phyloP scores from a whole-genome alignment of 2,113 vertebrate genomes.

The Papio anubis region DNA sequence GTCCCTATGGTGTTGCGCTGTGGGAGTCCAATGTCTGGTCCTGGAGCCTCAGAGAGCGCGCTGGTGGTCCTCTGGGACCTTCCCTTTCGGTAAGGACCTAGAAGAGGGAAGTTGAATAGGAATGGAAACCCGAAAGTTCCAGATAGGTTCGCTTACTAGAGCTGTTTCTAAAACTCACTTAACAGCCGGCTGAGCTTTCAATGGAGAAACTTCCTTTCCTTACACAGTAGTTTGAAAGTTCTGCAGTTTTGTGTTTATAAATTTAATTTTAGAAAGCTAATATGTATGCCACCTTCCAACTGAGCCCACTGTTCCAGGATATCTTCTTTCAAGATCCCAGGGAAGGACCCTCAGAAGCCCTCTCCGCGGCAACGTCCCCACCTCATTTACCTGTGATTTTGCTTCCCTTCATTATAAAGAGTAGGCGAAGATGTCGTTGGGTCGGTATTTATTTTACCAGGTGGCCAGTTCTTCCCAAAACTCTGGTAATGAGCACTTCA shows the following conservation, averaged over 20 bases:
- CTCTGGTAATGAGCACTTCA: not conserved
- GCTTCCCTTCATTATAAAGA: not conserved
- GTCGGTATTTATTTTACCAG: not conserved
- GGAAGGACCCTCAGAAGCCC: accelerated
- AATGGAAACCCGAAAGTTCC: not conserved
- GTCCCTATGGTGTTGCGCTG: accelerated
- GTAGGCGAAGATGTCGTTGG: not conserved
- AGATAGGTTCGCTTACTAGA: no score
- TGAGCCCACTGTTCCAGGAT: not conserved
- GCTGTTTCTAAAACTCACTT: not conserved
- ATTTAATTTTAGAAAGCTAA: not conserved
- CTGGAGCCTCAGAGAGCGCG: accelerated
- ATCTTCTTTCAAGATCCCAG: not conserved
- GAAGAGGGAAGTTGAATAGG: not conserved
- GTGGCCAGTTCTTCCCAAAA: not conserved
- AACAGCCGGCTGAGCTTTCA: not conserved
- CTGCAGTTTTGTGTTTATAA: not conserved
- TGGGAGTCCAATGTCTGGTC: not conserved
- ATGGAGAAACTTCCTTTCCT: not conserved
- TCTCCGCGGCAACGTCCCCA: accelerated
- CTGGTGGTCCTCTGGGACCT: accelerated
- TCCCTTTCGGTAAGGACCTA: not conserved
- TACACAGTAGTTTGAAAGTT: not conserved
- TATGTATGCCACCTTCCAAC: not conserved
- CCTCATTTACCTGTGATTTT: not conserved